Evolutionary conservation across 2,888 invertebrate genomes (phyloP).

Genomic region (Lymantria dispar): DNA sequence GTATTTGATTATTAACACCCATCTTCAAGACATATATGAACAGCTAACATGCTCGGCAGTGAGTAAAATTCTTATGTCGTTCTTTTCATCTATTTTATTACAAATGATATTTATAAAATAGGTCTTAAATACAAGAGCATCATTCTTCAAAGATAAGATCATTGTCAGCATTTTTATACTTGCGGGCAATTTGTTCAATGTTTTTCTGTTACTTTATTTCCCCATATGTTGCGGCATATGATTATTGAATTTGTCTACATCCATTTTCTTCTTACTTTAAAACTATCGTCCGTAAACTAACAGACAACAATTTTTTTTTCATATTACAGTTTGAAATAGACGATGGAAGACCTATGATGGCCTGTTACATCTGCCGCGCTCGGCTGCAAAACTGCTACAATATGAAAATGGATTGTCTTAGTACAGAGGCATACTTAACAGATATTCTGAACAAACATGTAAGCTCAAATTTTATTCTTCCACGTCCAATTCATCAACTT

Average conservation of each 20-base stretch:
- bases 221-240: no score
- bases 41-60: not conserved
- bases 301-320: no score
- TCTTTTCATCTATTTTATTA: not conserved
- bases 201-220: no score
- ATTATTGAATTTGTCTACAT: no score
- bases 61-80: not conserved
- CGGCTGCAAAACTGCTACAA: conserved; percentile 34
- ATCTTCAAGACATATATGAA: not conserved
- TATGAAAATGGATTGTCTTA: conserved; percentile 32
- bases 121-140: not conserved
- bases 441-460: conserved; percentile 21
- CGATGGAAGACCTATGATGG: conserved; percentile 22
- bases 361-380: conserved; percentile 45
- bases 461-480: no score
- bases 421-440: conserved; percentile 34
- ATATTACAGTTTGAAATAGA: conserved; percentile 30
- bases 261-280: no score
- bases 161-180: not conserved
- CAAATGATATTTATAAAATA: not conserved
- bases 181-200: no score
- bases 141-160: not conserved
- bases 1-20: not conserved
- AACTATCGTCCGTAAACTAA: no score
- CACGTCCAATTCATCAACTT: no score